Percentiles rank a stretch among this genome's conserved stretches.
These are phyloP conservation scores for Nycteola revayana DNA, from an alignment of 2,888 invertebrate species.

Conservation along the genomic window DNA sequence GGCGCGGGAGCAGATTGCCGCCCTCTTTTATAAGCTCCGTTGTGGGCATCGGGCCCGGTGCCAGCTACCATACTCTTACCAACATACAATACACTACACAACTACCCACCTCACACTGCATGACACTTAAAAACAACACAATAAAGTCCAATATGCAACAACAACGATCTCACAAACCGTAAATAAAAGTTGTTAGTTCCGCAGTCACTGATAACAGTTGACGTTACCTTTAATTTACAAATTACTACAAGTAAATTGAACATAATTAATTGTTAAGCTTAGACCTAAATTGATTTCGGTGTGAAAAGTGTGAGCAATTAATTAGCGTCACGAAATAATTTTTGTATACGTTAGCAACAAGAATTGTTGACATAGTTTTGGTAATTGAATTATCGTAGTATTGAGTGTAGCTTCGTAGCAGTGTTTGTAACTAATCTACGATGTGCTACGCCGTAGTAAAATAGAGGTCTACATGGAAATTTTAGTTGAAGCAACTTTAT, in stretches of 20 bases:
- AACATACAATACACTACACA: conserved; percentile 28
- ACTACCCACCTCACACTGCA: conserved; percentile 1
- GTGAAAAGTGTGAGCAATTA: conserved; percentile 21
- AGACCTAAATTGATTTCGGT: conserved; percentile 26
- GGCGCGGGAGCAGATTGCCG: conserved; percentile 67
- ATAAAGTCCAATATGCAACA: conserved; percentile 32
- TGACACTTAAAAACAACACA: conserved; percentile 25
- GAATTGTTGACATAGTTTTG: conserved; percentile 10
- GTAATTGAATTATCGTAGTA: conserved; percentile 6
- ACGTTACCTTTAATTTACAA: conserved; percentile 54
- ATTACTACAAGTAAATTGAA: conserved; percentile 49
- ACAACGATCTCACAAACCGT: conserved; percentile 7
- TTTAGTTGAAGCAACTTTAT: no score
- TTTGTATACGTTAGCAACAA: conserved; percentile 8
- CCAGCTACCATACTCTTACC: conserved; percentile 50
- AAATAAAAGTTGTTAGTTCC: conserved; percentile 33
- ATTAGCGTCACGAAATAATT: conserved; percentile 15
- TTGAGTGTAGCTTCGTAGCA: not conserved
- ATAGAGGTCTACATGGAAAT: conserved; percentile 5
- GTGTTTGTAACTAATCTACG: conserved; percentile 27
- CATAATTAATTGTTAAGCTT: conserved; percentile 34
- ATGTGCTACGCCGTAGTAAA: conserved; percentile 33
- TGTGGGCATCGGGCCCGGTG: conserved; percentile 64
- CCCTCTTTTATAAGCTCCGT: conserved; percentile 79
- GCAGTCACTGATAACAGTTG: conserved; percentile 41